Conservation (phyloP, 2,888 invertebrate genomes). For the Dryomyza anilis region DNA sequence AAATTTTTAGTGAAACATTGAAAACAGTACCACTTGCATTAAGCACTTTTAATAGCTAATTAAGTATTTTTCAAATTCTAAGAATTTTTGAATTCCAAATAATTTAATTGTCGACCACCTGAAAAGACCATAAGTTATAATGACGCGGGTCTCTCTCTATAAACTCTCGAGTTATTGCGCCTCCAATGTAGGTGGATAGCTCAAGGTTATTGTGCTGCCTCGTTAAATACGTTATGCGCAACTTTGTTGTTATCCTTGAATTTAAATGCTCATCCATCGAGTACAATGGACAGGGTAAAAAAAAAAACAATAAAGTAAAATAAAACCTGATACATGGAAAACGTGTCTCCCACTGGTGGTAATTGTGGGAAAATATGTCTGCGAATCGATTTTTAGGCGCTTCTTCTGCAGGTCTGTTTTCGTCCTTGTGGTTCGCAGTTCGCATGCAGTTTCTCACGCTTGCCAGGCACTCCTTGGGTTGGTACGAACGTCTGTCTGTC, state of each 20-base stretch:
- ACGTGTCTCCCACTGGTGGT: background rate
- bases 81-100: too few relatives aligned
- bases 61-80: too few relatives aligned
- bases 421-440: background rate
- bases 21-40: too few relatives aligned
- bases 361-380: background rate
- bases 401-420: background rate
- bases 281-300: background rate
- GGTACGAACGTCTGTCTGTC: background rate
- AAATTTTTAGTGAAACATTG: too few relatives aligned
- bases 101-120: too few relatives aligned
- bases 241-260: background rate
- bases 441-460: background rate
- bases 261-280: background rate
- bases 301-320: background rate
- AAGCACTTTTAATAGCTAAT: too few relatives aligned
- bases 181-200: background rate
- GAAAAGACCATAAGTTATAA: too few relatives aligned
- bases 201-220: background rate
- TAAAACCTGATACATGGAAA: background rate
- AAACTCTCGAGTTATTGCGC: too few relatives aligned
- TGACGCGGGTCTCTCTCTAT: too few relatives aligned
- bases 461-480: background rate
- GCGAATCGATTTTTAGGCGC: background rate
- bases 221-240: background rate